phyloP scores from a whole-genome alignment of 2,888 invertebrate genomes.

The Smittia sp. region DNA sequence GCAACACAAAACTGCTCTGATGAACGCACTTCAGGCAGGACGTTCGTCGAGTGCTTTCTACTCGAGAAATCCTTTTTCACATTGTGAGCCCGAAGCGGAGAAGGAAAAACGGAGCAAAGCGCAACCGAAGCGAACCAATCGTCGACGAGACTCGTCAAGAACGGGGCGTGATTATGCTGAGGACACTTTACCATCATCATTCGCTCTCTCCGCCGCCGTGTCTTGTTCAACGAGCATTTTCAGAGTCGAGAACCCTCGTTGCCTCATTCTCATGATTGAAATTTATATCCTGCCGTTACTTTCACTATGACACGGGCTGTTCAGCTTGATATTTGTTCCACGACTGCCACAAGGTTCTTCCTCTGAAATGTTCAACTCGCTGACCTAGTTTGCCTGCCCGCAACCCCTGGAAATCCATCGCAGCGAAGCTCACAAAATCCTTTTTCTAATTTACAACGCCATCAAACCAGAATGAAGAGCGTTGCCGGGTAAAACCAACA shows the following conservation, averaged over 20 bases:
- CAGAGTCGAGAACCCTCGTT: constrained; percentile 26
- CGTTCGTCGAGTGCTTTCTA: constrained; percentile 31
- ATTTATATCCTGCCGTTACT: constrained; percentile 21
- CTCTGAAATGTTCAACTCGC: too few relatives aligned
- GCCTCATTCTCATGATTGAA: constrained; percentile 36
- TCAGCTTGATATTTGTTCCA: too few relatives aligned
- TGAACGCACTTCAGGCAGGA: constrained; percentile 32
- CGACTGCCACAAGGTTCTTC: too few relatives aligned
- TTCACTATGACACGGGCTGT: not conserved
- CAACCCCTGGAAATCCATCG: not conserved
- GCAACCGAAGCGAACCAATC: not conserved
- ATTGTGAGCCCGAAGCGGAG: not conserved
- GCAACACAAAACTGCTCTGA: not conserved
- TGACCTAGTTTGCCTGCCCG: too few relatives aligned
- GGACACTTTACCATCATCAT: constrained; percentile 25
- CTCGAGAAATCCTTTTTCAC: constrained; percentile 2
- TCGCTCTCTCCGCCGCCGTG: not conserved
- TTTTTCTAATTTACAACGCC: constrained; percentile 6
- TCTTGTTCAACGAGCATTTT: not conserved
- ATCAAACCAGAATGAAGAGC: constrained; percentile 8
- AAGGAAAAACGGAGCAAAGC: not conserved
- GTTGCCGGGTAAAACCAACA: not conserved
- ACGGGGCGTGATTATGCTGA: constrained; percentile 31
- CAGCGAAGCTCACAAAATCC: not conserved
- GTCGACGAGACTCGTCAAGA: not conserved